phyloP scores from a whole-genome alignment of 2,888 invertebrate species.

The Tupiocoris notatus region DNA sequence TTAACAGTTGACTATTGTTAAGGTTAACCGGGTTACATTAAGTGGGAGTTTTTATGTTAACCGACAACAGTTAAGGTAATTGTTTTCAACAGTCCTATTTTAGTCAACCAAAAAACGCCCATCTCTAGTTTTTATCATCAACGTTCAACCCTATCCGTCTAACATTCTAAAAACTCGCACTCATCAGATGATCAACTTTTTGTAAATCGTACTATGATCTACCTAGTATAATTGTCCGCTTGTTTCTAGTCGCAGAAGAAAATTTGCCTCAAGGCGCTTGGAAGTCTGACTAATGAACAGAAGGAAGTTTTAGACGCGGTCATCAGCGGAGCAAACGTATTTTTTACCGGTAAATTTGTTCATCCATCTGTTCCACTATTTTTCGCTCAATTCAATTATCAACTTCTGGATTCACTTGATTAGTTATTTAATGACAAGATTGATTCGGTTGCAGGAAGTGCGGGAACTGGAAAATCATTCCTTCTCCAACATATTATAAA shows the following conservation, averaged over 20 bases:
- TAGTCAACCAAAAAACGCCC: no score
- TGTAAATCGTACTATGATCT: neutral
- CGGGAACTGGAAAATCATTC: constrained; percentile 93
- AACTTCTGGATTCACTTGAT: neutral
- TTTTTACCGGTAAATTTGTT: constrained; percentile 60
- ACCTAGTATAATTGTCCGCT: no score
- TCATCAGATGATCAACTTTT: neutral
- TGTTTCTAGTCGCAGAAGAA: constrained; percentile 48
- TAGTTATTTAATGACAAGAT: no score
- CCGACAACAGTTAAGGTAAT: no score
- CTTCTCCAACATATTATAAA: constrained; percentile 80
- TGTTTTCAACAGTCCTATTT: no score
- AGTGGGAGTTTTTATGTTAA: no score
- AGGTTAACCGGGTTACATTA: no score
- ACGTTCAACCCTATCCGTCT: no score
- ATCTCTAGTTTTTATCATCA: no score
- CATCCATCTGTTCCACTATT: neutral
- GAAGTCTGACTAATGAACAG: constrained; percentile 58
- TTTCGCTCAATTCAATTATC: neutral
- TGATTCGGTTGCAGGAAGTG: constrained; percentile 77
- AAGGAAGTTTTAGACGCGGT: constrained; percentile 72
- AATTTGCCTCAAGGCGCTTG: constrained; percentile 34
- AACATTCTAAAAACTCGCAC: no score
- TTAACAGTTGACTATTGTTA: no score
- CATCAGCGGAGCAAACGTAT: constrained; percentile 72